Evolutionary conservation across 2,797 vertebrate species (phyloP).

Genomic region (Silurus aristotelis): DNA sequence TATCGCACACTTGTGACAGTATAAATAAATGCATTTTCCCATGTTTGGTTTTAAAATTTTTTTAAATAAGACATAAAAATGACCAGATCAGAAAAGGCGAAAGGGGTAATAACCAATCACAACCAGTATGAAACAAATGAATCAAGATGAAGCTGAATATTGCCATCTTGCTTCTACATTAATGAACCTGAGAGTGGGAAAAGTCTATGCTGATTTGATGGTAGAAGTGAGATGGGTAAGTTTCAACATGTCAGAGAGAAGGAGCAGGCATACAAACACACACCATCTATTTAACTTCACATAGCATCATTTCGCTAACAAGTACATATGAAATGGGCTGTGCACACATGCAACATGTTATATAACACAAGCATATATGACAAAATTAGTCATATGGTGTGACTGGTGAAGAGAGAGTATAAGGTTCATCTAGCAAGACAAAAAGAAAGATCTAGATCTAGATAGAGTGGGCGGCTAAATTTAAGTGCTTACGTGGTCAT

Average conservation of each 20-base stretch:
- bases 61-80: neutral
- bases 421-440: neutral
- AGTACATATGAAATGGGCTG: neutral
- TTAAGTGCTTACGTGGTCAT: neutral
- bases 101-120: neutral
- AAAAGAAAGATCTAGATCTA: neutral
- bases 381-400: neutral
- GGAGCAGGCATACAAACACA: neutral
- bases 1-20: neutral
- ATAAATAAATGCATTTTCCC: neutral
- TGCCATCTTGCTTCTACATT: too few species aligned
- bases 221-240: neutral
- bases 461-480: neutral
- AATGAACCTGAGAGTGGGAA: too few species aligned
- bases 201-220: neutral
- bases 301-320: neutral
- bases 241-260: neutral
- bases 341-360: neutral
- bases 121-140: too few species aligned
- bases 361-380: neutral
- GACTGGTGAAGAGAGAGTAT: neutral
- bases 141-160: too few species aligned
- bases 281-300: neutral
- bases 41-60: neutral
- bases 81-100: neutral